Percentiles rank a stretch among this genome's conserved stretches.
Conservation (phyloP, 2,888 invertebrate genomes). For the Apocheima hispidaria region DNA sequence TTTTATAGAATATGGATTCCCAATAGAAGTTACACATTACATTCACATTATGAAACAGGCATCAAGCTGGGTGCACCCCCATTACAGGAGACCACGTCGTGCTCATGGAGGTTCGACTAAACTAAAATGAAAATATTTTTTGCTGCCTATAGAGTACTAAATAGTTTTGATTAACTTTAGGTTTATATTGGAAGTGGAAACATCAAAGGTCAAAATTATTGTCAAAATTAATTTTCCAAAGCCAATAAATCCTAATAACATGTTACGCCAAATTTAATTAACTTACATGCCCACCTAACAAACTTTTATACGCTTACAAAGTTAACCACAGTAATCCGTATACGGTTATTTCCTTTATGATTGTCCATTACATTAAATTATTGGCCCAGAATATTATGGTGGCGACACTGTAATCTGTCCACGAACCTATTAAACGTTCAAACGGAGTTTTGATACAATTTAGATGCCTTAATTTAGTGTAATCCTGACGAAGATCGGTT, state of each 20-base stretch:
- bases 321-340: constrained; percentile 32
- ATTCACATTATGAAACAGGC: too few species aligned
- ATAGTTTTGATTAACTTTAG: too few species aligned
- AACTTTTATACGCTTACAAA: constrained; percentile 17
- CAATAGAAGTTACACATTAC: too few species aligned
- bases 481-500: constrained; percentile 63
- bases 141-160: too few species aligned
- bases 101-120: too few species aligned
- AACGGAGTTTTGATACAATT: constrained; percentile 74
- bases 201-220: neutral
- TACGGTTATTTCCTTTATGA: constrained; percentile 39
- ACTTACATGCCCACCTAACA: constrained; percentile 17
- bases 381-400: constrained; percentile 47
- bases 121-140: too few species aligned
- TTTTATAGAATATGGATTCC: too few species aligned
- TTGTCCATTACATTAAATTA: constrained; percentile 45
- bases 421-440: constrained; percentile 58
- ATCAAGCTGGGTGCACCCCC: too few species aligned
- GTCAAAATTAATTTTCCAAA: constrained; percentile 29
- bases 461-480: constrained; percentile 76
- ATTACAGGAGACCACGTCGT: too few species aligned
- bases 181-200: too few species aligned
- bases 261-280: constrained; percentile 22
- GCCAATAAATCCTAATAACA: constrained; percentile 39
- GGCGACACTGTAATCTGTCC: constrained; percentile 71